Evolutionary conservation across 2,888 invertebrate species (phyloP).

Genomic region (Plemyria rubiginata): DNA sequence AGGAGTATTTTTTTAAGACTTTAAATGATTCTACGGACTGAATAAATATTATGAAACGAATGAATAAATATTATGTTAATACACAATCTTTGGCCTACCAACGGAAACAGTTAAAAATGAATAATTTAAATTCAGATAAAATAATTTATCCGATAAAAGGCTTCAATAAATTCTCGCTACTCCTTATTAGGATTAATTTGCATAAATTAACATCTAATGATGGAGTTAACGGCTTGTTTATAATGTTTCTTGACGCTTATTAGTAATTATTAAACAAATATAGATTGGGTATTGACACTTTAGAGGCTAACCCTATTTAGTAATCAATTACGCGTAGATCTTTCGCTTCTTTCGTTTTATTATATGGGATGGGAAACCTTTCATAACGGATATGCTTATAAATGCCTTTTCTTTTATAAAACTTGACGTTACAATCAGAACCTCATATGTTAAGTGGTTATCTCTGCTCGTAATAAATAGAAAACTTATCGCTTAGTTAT

Average conservation of each 20-base stretch:
- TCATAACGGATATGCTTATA: no score
- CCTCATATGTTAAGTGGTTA: no score
- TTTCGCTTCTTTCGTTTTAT: neutral
- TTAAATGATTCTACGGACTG: no score
- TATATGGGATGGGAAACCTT: neutral
- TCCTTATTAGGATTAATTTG: conserved; percentile 28
- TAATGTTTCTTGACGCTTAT: conserved; percentile 19
- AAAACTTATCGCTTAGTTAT: no score
- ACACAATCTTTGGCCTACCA: neutral
- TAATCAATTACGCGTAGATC: neutral
- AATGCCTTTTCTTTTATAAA: no score
- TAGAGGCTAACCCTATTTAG: conserved; percentile 3
- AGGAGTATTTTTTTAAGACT: no score
- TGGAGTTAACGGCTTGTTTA: conserved; percentile 20
- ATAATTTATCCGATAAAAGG: conserved; percentile 23
- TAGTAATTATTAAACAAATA: conserved; percentile 16
- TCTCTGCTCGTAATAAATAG: no score
- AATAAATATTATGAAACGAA: no score
- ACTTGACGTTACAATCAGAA: no score
- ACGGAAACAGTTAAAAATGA: conserved; percentile 10
- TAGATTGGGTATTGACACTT: conserved; percentile 16
- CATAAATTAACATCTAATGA: conserved; percentile 28
- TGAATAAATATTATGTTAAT: neutral
- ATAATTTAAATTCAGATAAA: conserved; percentile 24
- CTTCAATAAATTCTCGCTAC: conserved; percentile 27